Percentiles rank a stretch among this genome's conserved stretches.
These are phyloP conservation scores for Drosophila ohnishii DNA, from an alignment of 1,140 invertebrate genomes.

Conservation along the genomic window DNA sequence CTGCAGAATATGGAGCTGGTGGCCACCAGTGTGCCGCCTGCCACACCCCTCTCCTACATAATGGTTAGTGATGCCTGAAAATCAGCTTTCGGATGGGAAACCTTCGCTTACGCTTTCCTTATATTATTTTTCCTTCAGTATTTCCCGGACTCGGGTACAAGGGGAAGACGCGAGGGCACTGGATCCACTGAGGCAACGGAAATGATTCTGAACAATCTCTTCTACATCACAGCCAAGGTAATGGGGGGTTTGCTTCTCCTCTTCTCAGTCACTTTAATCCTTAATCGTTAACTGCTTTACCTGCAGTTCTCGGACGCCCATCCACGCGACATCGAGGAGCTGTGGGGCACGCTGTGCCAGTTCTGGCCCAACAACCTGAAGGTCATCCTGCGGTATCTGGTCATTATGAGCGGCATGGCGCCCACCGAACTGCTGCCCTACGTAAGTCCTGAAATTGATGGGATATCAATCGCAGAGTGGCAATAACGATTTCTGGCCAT, in stretches of 20 bases:
- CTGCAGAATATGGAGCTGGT: conserved; percentile 99
- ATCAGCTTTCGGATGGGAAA: conserved; percentile 5
- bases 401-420: conserved; percentile 98
- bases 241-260: conserved; percentile 14
- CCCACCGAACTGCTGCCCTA: conserved; percentile 95
- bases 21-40: conserved; percentile 96
- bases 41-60: conserved; percentile 91
- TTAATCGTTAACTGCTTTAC: conserved; percentile 1
- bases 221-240: conserved; percentile 98
- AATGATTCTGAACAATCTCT: conserved; percentile 99
- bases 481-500: not conserved
- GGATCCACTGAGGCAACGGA: conserved; percentile 99
- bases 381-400: conserved; percentile 98
- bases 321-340: conserved; percentile 96
- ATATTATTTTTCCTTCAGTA: conserved; percentile 84
- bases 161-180: conserved; percentile 93
- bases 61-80: conserved; percentile 85
- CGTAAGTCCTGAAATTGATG: conserved; percentile 85
- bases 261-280: not conserved
- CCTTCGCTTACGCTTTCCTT: conserved; percentile 5
- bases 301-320: conserved; percentile 96
- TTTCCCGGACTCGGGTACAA: conserved; percentile 88
- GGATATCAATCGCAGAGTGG: not conserved
- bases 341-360: conserved; percentile 97
- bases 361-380: conserved; percentile 99